These are phyloP conservation scores for Achatina immaculata DNA, from an alignment of 1,140 invertebrate species.

Conservation along the genomic window DNA sequence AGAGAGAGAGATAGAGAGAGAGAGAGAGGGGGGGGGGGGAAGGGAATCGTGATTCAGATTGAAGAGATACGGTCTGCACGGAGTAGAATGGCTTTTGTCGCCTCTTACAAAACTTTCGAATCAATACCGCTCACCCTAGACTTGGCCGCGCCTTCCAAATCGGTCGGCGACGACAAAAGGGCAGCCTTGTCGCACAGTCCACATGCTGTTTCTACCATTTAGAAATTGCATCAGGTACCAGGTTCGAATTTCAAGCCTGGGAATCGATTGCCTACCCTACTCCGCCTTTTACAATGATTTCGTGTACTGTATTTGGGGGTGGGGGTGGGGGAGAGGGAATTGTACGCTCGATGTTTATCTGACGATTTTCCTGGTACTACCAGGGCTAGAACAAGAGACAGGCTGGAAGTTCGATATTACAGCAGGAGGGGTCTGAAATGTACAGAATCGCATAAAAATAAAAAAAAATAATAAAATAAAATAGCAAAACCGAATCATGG, in stretches of 20 bases:
- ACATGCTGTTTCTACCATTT: slow-evolving; percentile 12
- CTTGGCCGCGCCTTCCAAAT: not conserved
- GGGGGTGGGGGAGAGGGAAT: not conserved
- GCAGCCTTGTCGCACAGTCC: not conserved
- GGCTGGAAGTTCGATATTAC: too few relatives aligned
- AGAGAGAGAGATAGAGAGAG: not conserved
- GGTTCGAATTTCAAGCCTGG: not conserved
- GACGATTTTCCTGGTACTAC: too few relatives aligned
- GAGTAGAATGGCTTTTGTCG: slow-evolving; percentile 6
- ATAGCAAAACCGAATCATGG: too few relatives aligned
- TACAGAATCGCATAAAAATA: too few relatives aligned
- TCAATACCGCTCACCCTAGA: not conserved
- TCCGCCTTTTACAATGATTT: not conserved
- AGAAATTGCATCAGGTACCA: not conserved
- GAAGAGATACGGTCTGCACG: slow-evolving; percentile 4
- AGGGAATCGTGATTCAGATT: not conserved
- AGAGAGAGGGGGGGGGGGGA: not conserved
- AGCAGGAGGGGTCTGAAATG: too few relatives aligned
- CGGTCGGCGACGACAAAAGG: not conserved
- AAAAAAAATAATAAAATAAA: too few relatives aligned
- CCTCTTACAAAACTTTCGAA: slow-evolving; percentile 3
- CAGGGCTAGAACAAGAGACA: too few relatives aligned
- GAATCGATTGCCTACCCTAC: not conserved
- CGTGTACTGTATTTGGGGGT: not conserved
- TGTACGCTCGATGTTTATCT: too few relatives aligned